A percentile compares a stretch with the other conserved stretches of the same genome.
phyloP scores from a whole-genome alignment of 2,113 vertebrate genomes.

The Thinocorus orbignyianus region DNA sequence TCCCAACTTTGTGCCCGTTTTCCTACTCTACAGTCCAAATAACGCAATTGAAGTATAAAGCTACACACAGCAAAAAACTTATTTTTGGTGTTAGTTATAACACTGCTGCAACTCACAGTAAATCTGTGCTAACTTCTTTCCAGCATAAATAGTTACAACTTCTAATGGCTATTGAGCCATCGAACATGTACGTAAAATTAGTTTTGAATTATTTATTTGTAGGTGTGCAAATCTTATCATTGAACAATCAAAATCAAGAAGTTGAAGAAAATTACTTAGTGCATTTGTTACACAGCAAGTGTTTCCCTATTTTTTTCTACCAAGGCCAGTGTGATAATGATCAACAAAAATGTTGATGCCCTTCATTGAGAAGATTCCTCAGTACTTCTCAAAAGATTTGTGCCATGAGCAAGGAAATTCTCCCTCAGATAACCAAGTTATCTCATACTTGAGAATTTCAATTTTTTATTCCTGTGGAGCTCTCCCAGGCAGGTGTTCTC shows the following conservation, averaged over 20 bases:
- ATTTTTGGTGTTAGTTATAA: not conserved
- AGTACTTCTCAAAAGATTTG: not conserved
- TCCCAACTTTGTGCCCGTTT: not conserved
- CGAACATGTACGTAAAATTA: not conserved
- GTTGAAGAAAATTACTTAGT: not conserved
- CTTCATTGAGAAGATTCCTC: not conserved
- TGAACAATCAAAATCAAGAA: not conserved
- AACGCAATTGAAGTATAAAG: not conserved
- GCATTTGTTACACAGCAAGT: not conserved
- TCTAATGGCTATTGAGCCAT: not conserved
- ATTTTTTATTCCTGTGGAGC: not conserved
- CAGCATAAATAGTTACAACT: not conserved
- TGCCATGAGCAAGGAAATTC: not conserved
- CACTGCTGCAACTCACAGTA: not conserved
- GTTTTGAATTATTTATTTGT: not conserved
- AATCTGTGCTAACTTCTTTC: not conserved
- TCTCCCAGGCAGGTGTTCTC: not conserved
- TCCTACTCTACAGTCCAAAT: not conserved
- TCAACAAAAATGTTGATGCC: not conserved
- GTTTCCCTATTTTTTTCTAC: not conserved
- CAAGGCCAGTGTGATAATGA: not conserved
- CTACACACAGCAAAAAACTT: not conserved
- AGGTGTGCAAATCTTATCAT: not conserved
- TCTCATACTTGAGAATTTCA: not conserved
- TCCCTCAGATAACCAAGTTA: not conserved